Percentiles rank a stretch among this genome's conserved stretches.
Conservation (phyloP, 2,113 vertebrate genomes). For the Lasiurus borealis region DNA sequence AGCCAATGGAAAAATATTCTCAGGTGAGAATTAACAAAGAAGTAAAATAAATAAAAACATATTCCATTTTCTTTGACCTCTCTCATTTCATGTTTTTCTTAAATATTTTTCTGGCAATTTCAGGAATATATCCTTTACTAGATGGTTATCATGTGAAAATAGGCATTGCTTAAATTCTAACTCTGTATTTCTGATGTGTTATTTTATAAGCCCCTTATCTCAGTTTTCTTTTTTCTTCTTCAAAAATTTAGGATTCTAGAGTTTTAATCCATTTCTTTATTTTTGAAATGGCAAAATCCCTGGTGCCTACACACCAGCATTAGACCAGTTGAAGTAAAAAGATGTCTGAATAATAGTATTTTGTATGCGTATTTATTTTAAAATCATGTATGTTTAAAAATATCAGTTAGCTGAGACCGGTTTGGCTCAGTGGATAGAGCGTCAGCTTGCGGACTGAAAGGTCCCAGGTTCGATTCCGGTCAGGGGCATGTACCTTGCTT, state of each 20-base stretch:
- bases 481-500: too few relatives aligned
- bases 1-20: too few relatives aligned
- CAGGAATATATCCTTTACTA: not conserved
- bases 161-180: not conserved
- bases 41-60: not conserved
- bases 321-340: not conserved
- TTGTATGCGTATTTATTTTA: not conserved
- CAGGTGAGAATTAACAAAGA: too few relatives aligned
- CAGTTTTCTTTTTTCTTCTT: not conserved
- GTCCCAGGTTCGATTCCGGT: too few relatives aligned
- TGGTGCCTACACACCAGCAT: not conserved
- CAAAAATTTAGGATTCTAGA: not conserved
- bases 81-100: constrained; percentile 18
- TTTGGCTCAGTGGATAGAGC: too few relatives aligned
- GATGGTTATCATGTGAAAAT: not conserved
- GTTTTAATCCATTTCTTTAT: constrained; percentile 33
- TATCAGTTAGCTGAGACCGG: too few relatives aligned
- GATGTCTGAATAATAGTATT: constrained; percentile 22
- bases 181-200: not conserved
- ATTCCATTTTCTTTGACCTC: not conserved
- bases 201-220: not conserved
- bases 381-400: constrained; percentile 7
- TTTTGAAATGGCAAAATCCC: constrained; percentile 36
- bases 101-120: constrained; percentile 36
- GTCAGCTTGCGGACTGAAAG: too few relatives aligned